Conservation (phyloP, 2,888 invertebrate genomes). For the Chaetogeoica ovagalla region DNA sequence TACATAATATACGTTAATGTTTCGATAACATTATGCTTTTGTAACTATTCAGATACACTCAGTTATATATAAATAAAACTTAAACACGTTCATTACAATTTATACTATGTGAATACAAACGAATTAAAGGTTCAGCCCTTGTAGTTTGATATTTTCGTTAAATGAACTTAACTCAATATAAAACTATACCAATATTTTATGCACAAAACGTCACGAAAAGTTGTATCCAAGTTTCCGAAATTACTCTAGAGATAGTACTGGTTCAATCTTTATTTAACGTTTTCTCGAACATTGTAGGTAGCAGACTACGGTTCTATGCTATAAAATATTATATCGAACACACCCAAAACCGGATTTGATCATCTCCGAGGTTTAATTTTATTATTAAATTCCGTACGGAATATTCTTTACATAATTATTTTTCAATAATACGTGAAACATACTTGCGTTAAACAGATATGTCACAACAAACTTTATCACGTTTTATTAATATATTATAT, state of each 20-base stretch:
- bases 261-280: slow-evolving; percentile 37
- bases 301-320: slow-evolving; percentile 2
- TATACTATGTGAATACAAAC: background rate
- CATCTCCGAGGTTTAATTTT: background rate
- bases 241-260: slow-evolving; percentile 12
- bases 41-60: too few relatives aligned
- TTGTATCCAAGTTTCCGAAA: slow-evolving; percentile 25
- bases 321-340: slow-evolving; percentile 9
- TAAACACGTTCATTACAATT: too few relatives aligned
- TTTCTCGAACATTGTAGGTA: slow-evolving; percentile 7
- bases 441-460: background rate
- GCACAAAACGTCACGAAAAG: slow-evolving; percentile 1
- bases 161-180: background rate
- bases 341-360: slow-evolving; percentile 21
- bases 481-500: too few relatives aligned
- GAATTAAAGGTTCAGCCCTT: background rate
- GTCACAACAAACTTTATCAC: background rate
- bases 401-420: background rate
- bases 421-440: background rate
- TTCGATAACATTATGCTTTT: too few relatives aligned
- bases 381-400: background rate
- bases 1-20: background rate
- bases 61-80: too few relatives aligned
- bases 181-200: background rate
- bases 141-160: background rate